Evolutionary conservation across 2,797 vertebrate genomes (phyloP).

Genomic region (Taeniopygia guttata): DNA sequence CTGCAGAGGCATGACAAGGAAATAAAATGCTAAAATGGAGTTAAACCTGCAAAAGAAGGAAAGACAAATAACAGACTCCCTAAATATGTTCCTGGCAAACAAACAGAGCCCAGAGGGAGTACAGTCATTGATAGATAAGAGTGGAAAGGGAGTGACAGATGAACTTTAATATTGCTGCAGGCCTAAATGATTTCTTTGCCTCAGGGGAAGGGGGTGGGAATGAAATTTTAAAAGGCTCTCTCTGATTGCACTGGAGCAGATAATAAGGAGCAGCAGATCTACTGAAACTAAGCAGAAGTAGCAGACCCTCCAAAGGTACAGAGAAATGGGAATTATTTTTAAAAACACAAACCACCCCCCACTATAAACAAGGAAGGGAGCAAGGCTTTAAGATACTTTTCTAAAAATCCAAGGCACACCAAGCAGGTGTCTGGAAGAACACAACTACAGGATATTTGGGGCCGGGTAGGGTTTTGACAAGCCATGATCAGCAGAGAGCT

Average conservation of each 20-base stretch:
- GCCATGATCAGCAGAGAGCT: not conserved
- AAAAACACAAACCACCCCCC: not conserved
- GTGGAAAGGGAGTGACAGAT: conserved; percentile 63
- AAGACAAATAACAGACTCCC: conserved; percentile 59
- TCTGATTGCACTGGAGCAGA: conserved; percentile 56
- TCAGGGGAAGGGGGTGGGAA: conserved; percentile 43
- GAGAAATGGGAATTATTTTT: not conserved
- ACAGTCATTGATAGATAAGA: conserved; percentile 60
- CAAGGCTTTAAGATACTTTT: not conserved
- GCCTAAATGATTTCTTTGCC: conserved; percentile 67
- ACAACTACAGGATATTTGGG: not conserved
- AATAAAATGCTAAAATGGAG: conserved; percentile 7
- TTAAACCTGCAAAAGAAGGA: conserved; percentile 10
- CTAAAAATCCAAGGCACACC: not conserved
- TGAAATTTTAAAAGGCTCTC: conserved; percentile 56
- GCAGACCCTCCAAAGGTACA: not conserved
- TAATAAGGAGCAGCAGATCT: conserved; percentile 53
- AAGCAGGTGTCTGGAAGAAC: not conserved
- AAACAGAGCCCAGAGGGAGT: conserved; percentile 47
- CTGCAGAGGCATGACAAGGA: not conserved
- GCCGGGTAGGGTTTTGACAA: accelerated
- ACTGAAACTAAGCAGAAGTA: conserved; percentile 39
- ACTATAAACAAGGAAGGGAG: not conserved
- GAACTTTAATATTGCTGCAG: conserved; percentile 70
- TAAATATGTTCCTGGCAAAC: conserved; percentile 61